Conservation (phyloP, 1,140 invertebrate species). For the Formica selysi region DNA sequence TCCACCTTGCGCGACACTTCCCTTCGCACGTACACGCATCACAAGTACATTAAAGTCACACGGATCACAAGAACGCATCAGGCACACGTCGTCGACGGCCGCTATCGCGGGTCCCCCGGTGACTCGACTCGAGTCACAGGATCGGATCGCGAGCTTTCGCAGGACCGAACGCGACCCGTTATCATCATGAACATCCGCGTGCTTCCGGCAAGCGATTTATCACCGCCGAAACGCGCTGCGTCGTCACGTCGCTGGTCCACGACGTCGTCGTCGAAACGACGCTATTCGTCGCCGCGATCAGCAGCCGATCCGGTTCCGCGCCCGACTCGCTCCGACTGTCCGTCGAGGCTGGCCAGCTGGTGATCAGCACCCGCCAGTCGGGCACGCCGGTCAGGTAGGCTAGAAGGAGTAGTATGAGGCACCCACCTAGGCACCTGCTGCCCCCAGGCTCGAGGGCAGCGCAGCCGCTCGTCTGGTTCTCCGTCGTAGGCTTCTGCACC, state of each 20-base stretch:
- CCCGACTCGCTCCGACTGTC: constrained; percentile 33
- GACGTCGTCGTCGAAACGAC: constrained; percentile 38
- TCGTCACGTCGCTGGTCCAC: neutral
- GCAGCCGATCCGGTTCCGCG: constrained; percentile 32
- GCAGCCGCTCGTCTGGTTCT: constrained; percentile 82
- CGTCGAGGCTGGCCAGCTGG: constrained; percentile 59
- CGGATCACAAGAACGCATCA: constrained; percentile 46
- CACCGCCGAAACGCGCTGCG: neutral
- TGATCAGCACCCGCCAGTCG: constrained; percentile 61
- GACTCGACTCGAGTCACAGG: constrained; percentile 24
- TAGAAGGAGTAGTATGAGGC: constrained; percentile 84
- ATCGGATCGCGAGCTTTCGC: neutral
- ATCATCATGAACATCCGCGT: constrained; percentile 67
- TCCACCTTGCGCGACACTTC: neutral
- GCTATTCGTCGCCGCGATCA: constrained; percentile 12
- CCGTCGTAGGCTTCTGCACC: constrained; percentile 81
- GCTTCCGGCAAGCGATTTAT: constrained; percentile 10
- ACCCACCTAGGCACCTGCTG: constrained; percentile 85
- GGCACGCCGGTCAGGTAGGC: constrained; percentile 74
- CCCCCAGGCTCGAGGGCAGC: constrained; percentile 67
- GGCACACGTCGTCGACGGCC: constrained; percentile 46
- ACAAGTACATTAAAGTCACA: constrained; percentile 61
- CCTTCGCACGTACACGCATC: constrained; percentile 13
- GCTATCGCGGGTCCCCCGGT: neutral
- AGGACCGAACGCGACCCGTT: constrained; percentile 20